Conservation (phyloP, 2,797 vertebrate genomes). For the Craterocephalus amniculus region DNA sequence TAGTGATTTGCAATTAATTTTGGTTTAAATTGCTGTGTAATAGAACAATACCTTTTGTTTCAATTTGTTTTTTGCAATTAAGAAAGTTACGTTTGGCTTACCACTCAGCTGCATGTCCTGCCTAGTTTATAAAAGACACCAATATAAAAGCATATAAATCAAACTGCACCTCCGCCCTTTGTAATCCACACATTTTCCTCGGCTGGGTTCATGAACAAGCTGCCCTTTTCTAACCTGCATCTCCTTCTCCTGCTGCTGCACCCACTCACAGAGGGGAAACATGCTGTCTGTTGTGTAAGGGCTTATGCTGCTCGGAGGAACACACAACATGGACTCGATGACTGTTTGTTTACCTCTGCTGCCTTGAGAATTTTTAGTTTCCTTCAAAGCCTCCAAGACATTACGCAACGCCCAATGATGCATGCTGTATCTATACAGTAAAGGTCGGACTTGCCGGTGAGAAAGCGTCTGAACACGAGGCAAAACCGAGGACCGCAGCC, state of each 20-base stretch:
- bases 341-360: slow-evolving; percentile 74
- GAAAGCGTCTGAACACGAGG: slow-evolving; percentile 21
- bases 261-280: slow-evolving; percentile 64
- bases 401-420: slow-evolving; percentile 65
- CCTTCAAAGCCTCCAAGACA: slow-evolving; percentile 56
- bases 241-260: slow-evolving; percentile 38
- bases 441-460: slow-evolving; percentile 32
- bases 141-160: slow-evolving; percentile 8
- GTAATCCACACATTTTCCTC: slow-evolving; percentile 29
- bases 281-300: slow-evolving; percentile 67
- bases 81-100: slow-evolving; percentile 1
- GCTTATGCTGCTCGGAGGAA: slow-evolving; percentile 50
- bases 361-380: slow-evolving; percentile 59
- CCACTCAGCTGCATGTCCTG: neutral
- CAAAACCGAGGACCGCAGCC: slow-evolving; percentile 14
- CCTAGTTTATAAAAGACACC: slow-evolving; percentile 9
- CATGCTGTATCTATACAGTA: slow-evolving; percentile 52
- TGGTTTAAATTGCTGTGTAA: neutral
- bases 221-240: slow-evolving; percentile 49
- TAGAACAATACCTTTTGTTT: slow-evolving; percentile 4
- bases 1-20: neutral
- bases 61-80: slow-evolving; percentile 8
- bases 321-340: slow-evolving; percentile 59
- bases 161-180: slow-evolving; percentile 30
- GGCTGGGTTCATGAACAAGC: slow-evolving; percentile 34